Conservation (phyloP, 2,888 invertebrate genomes). For the Meliscaeva auricollis region DNA sequence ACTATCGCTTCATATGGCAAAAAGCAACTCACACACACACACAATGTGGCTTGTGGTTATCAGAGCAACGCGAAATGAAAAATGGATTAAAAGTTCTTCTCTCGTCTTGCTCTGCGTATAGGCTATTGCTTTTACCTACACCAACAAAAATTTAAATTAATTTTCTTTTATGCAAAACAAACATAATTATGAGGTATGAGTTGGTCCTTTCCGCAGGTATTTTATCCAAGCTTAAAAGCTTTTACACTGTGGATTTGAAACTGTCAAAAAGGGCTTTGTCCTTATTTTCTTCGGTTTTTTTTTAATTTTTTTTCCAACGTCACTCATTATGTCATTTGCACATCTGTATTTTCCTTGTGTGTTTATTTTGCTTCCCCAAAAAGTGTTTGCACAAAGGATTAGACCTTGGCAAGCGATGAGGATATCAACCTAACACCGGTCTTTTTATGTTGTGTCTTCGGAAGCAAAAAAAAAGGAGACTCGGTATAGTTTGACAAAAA, state of each 20-base stretch:
- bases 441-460: not conserved
- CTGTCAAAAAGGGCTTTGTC: constrained; percentile 45
- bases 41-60: constrained; percentile 9
- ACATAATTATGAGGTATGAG: constrained; percentile 41
- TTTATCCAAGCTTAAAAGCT: constrained; percentile 33
- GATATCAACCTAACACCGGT: constrained; percentile 27
- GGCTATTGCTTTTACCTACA: not conserved
- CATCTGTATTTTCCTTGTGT: constrained; percentile 10
- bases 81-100: constrained; percentile 34
- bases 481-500: not conserved
- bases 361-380: constrained; percentile 41
- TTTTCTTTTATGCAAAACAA: constrained; percentile 20
- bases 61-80: constrained; percentile 32
- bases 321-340: constrained; percentile 52
- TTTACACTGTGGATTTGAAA: constrained; percentile 38
- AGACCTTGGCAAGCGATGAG: constrained; percentile 59
- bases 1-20: not conserved
- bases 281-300: constrained; percentile 15
- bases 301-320: constrained; percentile 28
- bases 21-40: not conserved
- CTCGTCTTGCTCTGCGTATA: not conserved
- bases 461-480: not conserved
- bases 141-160: not conserved
- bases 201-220: constrained; percentile 5
- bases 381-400: constrained; percentile 63